Evolutionary conservation across 2,888 invertebrate species (phyloP).

Genomic region (Eristalis tenax): DNA sequence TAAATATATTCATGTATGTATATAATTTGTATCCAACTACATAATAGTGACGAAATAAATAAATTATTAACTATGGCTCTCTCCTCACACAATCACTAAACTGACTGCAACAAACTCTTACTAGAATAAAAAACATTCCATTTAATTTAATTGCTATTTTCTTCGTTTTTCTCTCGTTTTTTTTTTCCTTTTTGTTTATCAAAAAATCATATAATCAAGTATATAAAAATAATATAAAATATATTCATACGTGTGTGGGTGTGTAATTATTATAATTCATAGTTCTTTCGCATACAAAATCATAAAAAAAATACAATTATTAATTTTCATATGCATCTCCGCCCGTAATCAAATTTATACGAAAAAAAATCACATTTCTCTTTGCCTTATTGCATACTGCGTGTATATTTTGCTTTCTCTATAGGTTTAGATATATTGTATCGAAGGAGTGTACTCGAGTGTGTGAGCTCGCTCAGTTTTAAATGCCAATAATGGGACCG

Average conservation of each 20-base stretch:
- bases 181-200: neutral
- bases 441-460: constrained; percentile 17
- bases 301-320: constrained; percentile 35
- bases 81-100: constrained; percentile 17
- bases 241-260: constrained; percentile 5
- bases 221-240: constrained; percentile 24
- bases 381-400: constrained; percentile 63
- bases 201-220: neutral
- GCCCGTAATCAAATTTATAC: constrained; percentile 53
- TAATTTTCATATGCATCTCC: constrained; percentile 31
- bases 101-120: constrained; percentile 39
- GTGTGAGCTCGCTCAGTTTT: constrained; percentile 9
- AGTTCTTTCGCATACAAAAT: constrained; percentile 47
- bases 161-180: neutral
- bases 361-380: constrained; percentile 69
- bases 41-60: constrained; percentile 52
- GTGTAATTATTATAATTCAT: constrained; percentile 41
- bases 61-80: constrained; percentile 57
- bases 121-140: constrained; percentile 37
- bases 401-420: constrained; percentile 12
- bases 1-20: constrained; percentile 57
- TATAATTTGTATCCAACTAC: constrained; percentile 50
- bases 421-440: constrained; percentile 22
- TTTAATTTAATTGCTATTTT: neutral
- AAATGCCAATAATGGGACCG: constrained; percentile 51